phyloP scores from a whole-genome alignment of 2,888 invertebrate genomes.

The Agapetus fuscipes region DNA sequence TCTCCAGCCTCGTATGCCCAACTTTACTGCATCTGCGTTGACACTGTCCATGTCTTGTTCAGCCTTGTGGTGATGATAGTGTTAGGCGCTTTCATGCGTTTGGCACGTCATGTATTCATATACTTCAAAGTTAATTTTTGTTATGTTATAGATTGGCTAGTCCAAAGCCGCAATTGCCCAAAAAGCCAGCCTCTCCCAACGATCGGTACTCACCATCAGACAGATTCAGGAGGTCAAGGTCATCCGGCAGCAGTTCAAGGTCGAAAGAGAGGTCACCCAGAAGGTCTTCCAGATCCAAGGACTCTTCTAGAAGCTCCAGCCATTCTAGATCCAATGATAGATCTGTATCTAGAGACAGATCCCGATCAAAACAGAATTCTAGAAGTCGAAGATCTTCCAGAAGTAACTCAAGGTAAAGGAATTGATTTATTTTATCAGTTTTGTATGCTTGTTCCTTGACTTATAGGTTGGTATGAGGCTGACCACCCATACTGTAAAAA shows the following conservation, averaged over 20 bases:
- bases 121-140: conserved; percentile 1
- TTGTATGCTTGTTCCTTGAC: too few relatives aligned
- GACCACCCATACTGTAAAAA: too few relatives aligned
- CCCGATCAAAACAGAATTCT: conserved; percentile 26
- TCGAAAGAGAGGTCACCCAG: conserved; percentile 24
- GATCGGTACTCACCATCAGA: too few relatives aligned
- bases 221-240: conserved; percentile 12
- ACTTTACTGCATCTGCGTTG: too few relatives aligned
- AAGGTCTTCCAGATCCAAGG: conserved; percentile 22
- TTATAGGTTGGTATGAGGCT: too few relatives aligned
- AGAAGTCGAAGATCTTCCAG: conserved; percentile 28
- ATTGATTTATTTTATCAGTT: too few relatives aligned
- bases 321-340: conserved; percentile 8
- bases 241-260: conserved; percentile 21
- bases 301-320: too few relatives aligned
- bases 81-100: too few relatives aligned
- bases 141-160: conserved; percentile 27
- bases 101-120: too few relatives aligned
- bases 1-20: too few relatives aligned
- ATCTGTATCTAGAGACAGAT: conserved; percentile 23
- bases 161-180: conserved; percentile 24
- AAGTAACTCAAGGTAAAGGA: conserved; percentile 23
- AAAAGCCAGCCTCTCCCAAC: conserved; percentile 24
- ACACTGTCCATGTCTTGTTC: too few relatives aligned
- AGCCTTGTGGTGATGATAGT: too few relatives aligned